Percentiles rank a stretch among this genome's conserved stretches.
Evolutionary conservation across 2,113 vertebrate genomes (phyloP).

Genomic region (Pristiophorus japonicus): DNA sequence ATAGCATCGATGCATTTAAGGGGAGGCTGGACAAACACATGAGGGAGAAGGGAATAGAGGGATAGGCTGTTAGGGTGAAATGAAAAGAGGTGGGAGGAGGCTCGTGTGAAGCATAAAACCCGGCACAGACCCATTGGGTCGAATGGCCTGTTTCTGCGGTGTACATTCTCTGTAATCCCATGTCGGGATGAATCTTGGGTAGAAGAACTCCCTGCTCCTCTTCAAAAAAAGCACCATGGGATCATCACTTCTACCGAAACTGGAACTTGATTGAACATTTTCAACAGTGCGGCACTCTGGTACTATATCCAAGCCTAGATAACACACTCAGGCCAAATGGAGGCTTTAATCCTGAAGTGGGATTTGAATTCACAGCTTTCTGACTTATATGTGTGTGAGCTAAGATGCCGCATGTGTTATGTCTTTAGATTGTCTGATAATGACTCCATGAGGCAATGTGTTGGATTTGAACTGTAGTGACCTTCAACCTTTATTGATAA

Average conservation of each 20-base stretch:
- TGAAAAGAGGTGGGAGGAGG: background rate
- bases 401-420: background rate
- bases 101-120: too few species aligned
- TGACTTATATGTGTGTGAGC: background rate
- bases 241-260: too few species aligned
- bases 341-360: background rate
- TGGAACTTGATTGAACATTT: too few species aligned
- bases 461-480: too few species aligned
- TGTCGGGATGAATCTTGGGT: background rate
- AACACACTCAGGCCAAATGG: background rate
- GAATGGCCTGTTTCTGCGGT: too few species aligned
- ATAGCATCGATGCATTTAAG: background rate
- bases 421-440: too few species aligned
- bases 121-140: too few species aligned
- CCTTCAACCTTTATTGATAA: too few species aligned
- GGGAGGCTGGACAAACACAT: background rate
- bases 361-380: background rate
- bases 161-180: background rate
- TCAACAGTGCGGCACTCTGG: too few species aligned
- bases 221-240: too few species aligned
- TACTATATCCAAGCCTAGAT: background rate
- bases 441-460: too few species aligned
- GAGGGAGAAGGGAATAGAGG: background rate
- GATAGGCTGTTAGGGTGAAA: background rate
- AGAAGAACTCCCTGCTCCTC: too few species aligned